Evolutionary conservation across 2,113 vertebrate species (phyloP), one percentile per base, ranked within the genome.

Genomic region (Hirundichthys speculiger): DNA sequence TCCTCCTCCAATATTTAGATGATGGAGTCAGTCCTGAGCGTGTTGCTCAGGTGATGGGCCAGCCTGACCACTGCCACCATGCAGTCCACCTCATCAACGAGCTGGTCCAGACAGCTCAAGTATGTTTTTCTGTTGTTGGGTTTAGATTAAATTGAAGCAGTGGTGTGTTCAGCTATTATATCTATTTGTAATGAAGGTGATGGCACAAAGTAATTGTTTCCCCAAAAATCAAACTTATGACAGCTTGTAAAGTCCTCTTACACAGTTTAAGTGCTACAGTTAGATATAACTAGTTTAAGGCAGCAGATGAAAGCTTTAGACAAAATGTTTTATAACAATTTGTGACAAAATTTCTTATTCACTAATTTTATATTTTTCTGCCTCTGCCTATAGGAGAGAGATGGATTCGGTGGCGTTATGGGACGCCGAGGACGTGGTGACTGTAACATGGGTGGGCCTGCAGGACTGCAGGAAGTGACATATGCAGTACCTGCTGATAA

Each of bases 401-500:
- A 98, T 60, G 96, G 96, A 39, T 98, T 96, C 27, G 95, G 96
- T 0, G 92, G 92, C 13, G 80, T 95, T 0, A 83, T 95, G 0
- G 93, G 94, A 0, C 67, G 95, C 20, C 92, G 97, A 19, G 93
- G 95, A 34, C 95, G 97, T 3, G 87, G 92, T 0, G 97, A 99
- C 74, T 95, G 95, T 92, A 97, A 87, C 18, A 69, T 95, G 68
- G 95, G 94, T 2, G 74, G 94, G 0, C 89, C 94, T 2, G 94
- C 95, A 2, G 95, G 95, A 1, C 68, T 98, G 84, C 98, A 99
- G 90, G 98, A 99, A 69, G 94, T 99, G 56, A 99, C 97, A 1
- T 99, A 98, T 73, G 95, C 96, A 0, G 96, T 99, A 85, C 96
- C 97, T 0, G 97, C 98, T 0, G 97, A 98, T 78, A 99, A 99